These are phyloP conservation scores for Campylomormyrus tamandua DNA, from an alignment of 2,113 vertebrate species.

Conservation along the genomic window DNA sequence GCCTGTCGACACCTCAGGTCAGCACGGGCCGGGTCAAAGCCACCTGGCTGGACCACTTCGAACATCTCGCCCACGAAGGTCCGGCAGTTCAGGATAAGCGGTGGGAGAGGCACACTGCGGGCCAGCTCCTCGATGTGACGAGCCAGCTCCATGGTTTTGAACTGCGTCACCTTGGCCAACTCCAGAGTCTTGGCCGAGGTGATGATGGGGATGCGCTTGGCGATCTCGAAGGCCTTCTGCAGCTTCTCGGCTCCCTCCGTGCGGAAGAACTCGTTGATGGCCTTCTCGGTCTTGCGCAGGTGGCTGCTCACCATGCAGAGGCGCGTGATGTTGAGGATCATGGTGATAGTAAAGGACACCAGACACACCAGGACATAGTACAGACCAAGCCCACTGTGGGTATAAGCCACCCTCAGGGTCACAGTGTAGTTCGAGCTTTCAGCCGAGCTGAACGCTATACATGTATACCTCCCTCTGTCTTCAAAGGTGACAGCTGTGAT, in stretches of 20 bases:
- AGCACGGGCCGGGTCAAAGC: conserved; percentile 50
- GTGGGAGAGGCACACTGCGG: conserved; percentile 84
- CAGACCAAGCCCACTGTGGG: conserved; percentile 75
- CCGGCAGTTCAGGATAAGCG: conserved; percentile 80
- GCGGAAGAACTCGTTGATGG: conserved; percentile 92
- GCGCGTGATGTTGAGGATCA: conserved; percentile 80
- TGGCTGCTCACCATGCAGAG: conserved; percentile 93
- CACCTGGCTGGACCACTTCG: conserved; percentile 64
- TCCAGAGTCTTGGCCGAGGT: conserved; percentile 85
- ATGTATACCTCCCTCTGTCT: conserved; percentile 85
- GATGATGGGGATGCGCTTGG: conserved; percentile 88
- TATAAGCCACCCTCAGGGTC: conserved; percentile 78
- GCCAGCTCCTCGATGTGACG: conserved; percentile 91
- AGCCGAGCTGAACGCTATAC: conserved; percentile 39
- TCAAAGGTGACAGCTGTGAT: conserved; percentile 76
- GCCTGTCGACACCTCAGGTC: conserved; percentile 43
- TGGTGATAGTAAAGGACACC: conserved; percentile 77
- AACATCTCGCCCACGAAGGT: conserved; percentile 64
- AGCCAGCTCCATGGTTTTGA: conserved; percentile 89
- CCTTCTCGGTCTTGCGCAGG: conserved; percentile 82
- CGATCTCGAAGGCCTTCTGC: conserved; percentile 90
- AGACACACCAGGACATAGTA: conserved; percentile 87
- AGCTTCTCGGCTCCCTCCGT: conserved; percentile 89
- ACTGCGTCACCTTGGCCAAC: conserved; percentile 88
- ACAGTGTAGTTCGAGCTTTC: conserved; percentile 66